Evolutionary conservation across 2,888 invertebrate genomes (phyloP), one percentile per base, ranked within the genome.

Genomic region (Monochamus alternatus): DNA sequence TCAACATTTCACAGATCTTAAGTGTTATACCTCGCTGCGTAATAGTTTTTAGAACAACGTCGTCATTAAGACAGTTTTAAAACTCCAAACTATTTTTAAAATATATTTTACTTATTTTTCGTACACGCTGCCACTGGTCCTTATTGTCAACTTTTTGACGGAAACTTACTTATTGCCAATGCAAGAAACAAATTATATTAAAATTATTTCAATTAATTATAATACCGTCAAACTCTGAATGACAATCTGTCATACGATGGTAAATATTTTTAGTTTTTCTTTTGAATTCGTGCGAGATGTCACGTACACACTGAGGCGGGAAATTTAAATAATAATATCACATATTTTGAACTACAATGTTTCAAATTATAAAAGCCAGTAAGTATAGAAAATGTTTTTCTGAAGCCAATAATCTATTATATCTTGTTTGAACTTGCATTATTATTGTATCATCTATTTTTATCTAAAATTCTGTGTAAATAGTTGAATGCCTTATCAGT

Each of bases 261-360:
- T 43, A 68, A 55, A 68, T 43, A 68, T 52, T 59, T 68, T 67
- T 55, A 67, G 55, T 55, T 67, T 64, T 44, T 43, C 63, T 43
- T 38, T 63, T 52, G 44, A 38, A 58, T 32, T 51, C 74, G 69
- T 74, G 74, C 60, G 5, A 52, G 22, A 51, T 38, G 69, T 74
- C 74, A 74, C 74, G 74, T 74, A 74, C 60, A 52, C 73, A 62
- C 22, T 10, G 38, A 8, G 44, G 73, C 58, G 59, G 63, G 51
- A 72, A 60, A 47, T 64, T 38, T 22, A 7, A 64, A n/a, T 38
- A 5, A 7, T 12, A 4, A 4, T 31, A 30, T 3, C 9, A 30
- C 12, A 60, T 7, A 31, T 38, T 38, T 38, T 4, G 7, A 38
- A 38, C 38, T 38, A 5, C 38, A 7, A 22, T 22, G 1, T 22